Percentiles rank a stretch among this genome's conserved stretches.
Evolutionary conservation across 2,888 invertebrate species (phyloP).

Genomic region (Acrocyrtus sp.): DNA sequence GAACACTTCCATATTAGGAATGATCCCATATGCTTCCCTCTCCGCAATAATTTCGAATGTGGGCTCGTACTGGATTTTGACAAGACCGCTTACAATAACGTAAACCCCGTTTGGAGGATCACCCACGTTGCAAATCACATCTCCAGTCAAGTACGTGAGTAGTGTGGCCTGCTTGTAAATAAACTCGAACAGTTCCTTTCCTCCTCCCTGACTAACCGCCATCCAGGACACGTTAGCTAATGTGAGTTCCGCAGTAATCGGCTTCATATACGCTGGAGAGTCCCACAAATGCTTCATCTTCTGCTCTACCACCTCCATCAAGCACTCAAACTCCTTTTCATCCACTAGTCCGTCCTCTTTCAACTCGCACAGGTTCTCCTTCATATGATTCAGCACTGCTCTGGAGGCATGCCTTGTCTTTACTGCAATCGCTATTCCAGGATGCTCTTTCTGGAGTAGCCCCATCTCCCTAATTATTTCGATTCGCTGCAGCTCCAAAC

Average conservation of each 20-base stretch:
- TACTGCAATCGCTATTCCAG: constrained; percentile 74
- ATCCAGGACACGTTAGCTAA: constrained; percentile 62
- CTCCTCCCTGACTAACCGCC: not conserved
- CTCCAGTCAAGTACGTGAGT: constrained; percentile 65
- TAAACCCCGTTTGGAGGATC: constrained; percentile 67
- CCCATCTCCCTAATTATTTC: constrained; percentile 70
- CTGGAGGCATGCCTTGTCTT: constrained; percentile 75
- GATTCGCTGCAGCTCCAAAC: constrained; percentile 65
- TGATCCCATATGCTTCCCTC: constrained; percentile 68
- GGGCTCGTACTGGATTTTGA: constrained; percentile 65
- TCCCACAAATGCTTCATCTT: constrained; percentile 68
- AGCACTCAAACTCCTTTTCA: constrained; percentile 70
- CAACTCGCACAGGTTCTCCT: constrained; percentile 71
- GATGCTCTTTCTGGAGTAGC: constrained; percentile 71
- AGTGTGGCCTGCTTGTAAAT: constrained; percentile 64
- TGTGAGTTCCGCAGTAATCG: constrained; percentile 65
- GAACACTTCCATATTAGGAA: constrained; percentile 71
- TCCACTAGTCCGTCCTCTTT: constrained; percentile 73
- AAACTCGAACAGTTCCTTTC: no score
- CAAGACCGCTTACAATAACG: constrained; percentile 68
- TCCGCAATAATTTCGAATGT: constrained; percentile 66
- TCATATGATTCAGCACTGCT: constrained; percentile 72
- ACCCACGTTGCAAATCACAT: constrained; percentile 65
- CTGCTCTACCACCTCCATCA: constrained; percentile 70
- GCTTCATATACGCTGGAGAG: constrained; percentile 57